A percentile compares a stretch with the other conserved stretches of the same genome.
These are phyloP conservation scores for Calyptomena viridis DNA, from an alignment of 2,113 vertebrate genomes.

Conservation along the genomic window DNA sequence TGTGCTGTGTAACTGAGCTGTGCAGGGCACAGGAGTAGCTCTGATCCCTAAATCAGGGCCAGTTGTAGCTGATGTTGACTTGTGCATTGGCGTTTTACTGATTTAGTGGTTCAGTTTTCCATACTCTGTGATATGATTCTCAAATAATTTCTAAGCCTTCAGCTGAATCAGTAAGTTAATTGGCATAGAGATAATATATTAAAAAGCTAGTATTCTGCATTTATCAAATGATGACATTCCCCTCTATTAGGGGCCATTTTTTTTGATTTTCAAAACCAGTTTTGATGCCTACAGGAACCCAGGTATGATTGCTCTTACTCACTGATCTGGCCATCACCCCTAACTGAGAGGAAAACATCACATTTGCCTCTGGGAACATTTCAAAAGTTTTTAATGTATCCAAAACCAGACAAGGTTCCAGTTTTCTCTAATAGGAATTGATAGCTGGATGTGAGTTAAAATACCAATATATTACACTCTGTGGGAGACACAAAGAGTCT, in stretches of 20 bases:
- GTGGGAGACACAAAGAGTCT: neutral
- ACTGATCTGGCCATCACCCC: neutral
- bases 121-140: fast-evolving
- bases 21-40: neutral
- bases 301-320: neutral
- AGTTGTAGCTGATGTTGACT: neutral
- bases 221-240: neutral
- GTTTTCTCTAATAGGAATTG: neutral
- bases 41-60: neutral
- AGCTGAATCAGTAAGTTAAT: neutral
- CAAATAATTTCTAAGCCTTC: neutral
- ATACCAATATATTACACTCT: neutral
- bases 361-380: neutral
- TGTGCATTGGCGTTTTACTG: neutral
- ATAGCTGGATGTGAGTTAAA: neutral
- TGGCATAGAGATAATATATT: neutral
- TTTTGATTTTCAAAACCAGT: neutral
- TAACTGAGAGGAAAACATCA: neutral
- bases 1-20: neutral
- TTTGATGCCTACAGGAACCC: neutral
- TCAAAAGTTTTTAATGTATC: neutral
- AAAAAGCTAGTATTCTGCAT: neutral
- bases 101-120: neutral
- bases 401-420: neutral
- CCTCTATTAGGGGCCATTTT: neutral